Conservation (phyloP, 2,113 vertebrate genomes). For the Vireo altiloquus region DNA sequence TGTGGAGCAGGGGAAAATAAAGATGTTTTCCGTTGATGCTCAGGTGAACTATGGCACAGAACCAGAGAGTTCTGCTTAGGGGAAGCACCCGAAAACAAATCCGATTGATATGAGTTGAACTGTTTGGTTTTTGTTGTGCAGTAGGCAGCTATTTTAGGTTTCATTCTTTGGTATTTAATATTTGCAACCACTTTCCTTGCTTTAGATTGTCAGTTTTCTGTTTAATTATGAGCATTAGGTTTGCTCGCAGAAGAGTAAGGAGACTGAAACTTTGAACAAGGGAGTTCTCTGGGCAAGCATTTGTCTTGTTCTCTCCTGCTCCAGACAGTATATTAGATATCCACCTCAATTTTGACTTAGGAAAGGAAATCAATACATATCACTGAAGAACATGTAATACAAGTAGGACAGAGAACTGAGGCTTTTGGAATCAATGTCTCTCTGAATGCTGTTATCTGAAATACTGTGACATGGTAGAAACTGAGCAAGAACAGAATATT, state of each 20-base stretch:
- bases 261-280: not conserved
- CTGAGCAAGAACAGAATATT: not conserved
- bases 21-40: not conserved
- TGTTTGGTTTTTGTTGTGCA: not conserved
- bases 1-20: not conserved
- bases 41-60: not conserved
- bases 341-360: not conserved
- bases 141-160: not conserved
- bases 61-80: not conserved
- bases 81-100: not conserved
- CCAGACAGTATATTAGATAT: not conserved
- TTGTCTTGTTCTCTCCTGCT: not conserved
- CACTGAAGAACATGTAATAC: not conserved
- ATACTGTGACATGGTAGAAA: not conserved
- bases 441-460: not conserved
- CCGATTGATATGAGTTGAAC: not conserved
- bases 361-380: not conserved
- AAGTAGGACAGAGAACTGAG: not conserved
- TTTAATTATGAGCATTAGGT: not conserved
- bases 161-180: not conserved
- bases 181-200: not conserved
- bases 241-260: not conserved
- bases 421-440: not conserved
- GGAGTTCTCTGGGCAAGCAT: accelerated
- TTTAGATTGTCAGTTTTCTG: not conserved